Evolutionary conservation across 1,140 invertebrate species (phyloP), one percentile per base, ranked within the genome.

Genomic region (Heterodera carotae): DNA sequence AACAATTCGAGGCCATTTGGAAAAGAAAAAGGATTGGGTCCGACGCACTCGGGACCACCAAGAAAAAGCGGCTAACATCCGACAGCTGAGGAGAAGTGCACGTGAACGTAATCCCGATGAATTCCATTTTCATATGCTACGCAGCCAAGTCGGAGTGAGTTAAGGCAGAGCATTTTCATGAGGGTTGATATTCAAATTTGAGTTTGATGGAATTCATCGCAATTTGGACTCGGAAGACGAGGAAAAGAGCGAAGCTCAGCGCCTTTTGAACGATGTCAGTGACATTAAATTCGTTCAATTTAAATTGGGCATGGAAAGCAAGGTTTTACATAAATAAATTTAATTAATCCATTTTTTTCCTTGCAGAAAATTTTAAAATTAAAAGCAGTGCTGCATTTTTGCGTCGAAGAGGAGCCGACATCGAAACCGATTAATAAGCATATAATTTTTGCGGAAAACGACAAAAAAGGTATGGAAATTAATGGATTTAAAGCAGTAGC

Each of bases 61-160:
- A 72, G 77, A 92, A 67, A 98, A 97, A 84, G 91, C 93, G 75
- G 90, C 91, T 36, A 93, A 93, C 0, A 84, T 98, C 0, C 93
- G 94, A 87, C 83, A 93, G n/a, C 88, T 98, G 34, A 91, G 92
- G 67, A 93, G 92, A 88, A 91, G 93, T 68, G 95, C 94, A 0
- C 88, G 96, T 22, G 93, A 97, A 84, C 93, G 92, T 88, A 99
- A 98, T 91, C 94, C 95, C 2, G 95, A 99, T 92, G 97, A 99
- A 89, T 99, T 98, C 89, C 94, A 97, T 88, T 95, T 94, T 89
- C 96, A 98, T 84, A 99, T 99, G 97, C 92, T 96, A 53, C 95
- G 94, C 87, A 94, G 95, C 1, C 91, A 92, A 89, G 89, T 94
- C 2, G 89, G 92, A 83, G 91, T 91, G 88, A 83, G 81, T 80